phyloP scores from a whole-genome alignment of 2,888 invertebrate species.

The Leptinotarsa peninsularis region DNA sequence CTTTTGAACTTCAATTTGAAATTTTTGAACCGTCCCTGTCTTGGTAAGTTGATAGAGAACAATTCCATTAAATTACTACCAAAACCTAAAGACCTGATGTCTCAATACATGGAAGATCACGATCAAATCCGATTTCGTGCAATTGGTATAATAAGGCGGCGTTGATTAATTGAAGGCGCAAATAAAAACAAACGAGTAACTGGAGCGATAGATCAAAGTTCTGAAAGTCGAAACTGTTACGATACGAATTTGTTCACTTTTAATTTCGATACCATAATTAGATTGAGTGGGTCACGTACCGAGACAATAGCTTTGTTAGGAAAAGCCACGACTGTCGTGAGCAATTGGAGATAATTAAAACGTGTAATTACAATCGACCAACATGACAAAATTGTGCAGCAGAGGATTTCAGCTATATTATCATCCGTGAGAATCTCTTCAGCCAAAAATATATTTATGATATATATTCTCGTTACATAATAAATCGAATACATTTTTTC shows the following conservation, averaged over 20 bases:
- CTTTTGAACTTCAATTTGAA: neutral
- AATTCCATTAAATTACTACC: slow-evolving; percentile 1
- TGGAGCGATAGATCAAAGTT: slow-evolving; percentile 36
- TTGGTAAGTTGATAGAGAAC: neutral
- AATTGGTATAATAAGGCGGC: slow-evolving; percentile 12
- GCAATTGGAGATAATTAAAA: slow-evolving; percentile 41
- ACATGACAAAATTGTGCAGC: neutral
- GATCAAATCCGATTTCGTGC: slow-evolving; percentile 8
- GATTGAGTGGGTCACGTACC: slow-evolving; percentile 21
- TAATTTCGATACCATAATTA: slow-evolving; percentile 38
- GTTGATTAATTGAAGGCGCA: slow-evolving; percentile 18
- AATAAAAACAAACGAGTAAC: slow-evolving; percentile 23
- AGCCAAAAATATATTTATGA: neutral
- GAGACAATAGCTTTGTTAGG: slow-evolving; percentile 34
- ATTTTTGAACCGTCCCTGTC: neutral
- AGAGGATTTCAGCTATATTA: neutral
- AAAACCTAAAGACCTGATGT: slow-evolving; percentile 7
- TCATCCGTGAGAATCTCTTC: neutral
- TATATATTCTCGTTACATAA: no score
- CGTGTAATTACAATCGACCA: slow-evolving; percentile 21
- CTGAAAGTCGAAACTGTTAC: slow-evolving; percentile 27
- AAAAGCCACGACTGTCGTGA: slow-evolving; percentile 43
- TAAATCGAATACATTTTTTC: no score
- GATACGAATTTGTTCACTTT: slow-evolving; percentile 33
- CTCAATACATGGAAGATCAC: slow-evolving; percentile 3